phyloP scores from a whole-genome alignment of 1,140 invertebrate species.

The Elymnias hypermnestra region DNA sequence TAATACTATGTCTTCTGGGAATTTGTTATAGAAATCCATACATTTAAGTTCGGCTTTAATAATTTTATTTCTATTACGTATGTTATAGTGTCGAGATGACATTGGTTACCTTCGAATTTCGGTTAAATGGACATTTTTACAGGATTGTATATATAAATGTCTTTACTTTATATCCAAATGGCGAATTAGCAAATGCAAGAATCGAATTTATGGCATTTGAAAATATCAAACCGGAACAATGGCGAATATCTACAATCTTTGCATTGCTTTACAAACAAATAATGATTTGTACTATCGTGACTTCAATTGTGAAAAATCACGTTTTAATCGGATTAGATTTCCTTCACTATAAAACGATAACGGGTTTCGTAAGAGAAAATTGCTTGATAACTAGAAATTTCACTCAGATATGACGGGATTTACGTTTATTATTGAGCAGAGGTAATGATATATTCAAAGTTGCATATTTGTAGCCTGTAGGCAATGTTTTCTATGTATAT shows the following conservation, averaged over 20 bases:
- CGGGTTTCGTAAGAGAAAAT: slow-evolving; percentile 27
- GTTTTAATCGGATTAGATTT: slow-evolving; percentile 24
- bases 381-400: slow-evolving; percentile 16
- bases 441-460: slow-evolving; percentile 5
- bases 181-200: background rate
- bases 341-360: slow-evolving; percentile 28
- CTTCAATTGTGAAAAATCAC: slow-evolving; percentile 31
- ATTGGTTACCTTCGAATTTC: too few relatives aligned
- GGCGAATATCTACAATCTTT: slow-evolving; percentile 19
- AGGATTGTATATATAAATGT: too few relatives aligned
- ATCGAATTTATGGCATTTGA: background rate
- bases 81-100: too few relatives aligned
- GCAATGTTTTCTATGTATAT: too few relatives aligned
- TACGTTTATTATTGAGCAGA: background rate
- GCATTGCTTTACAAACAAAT: slow-evolving; percentile 23
- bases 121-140: too few relatives aligned
- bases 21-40: too few relatives aligned
- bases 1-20: too few relatives aligned
- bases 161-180: too few relatives aligned
- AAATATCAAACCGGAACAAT: slow-evolving; percentile 8
- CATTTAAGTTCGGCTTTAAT: too few relatives aligned
- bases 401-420: slow-evolving; percentile 1
- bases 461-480: background rate
- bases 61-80: too few relatives aligned
- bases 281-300: slow-evolving; percentile 31